Percentiles rank a stretch among this genome's conserved stretches.
Evolutionary conservation across 2,113 vertebrate species (phyloP).

Genomic region (Siniperca chuatsi): DNA sequence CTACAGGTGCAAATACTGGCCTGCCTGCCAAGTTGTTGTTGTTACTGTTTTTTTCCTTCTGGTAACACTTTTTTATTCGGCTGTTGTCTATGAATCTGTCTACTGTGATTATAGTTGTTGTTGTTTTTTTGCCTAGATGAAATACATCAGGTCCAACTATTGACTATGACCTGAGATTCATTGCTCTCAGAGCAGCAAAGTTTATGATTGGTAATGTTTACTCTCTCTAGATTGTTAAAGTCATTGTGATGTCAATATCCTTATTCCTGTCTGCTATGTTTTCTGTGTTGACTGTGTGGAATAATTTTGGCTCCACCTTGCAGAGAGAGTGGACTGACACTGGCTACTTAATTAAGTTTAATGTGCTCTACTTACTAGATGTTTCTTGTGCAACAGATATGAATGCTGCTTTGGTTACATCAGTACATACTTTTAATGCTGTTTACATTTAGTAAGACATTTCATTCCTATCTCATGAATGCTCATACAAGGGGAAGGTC

Average conservation of each 20-base stretch:
- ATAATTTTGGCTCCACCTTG: conserved; percentile 30
- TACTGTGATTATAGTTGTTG: not conserved
- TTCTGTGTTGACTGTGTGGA: conserved; percentile 44
- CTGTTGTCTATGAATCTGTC: conserved; percentile 20
- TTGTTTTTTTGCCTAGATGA: not conserved
- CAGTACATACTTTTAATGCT: not conserved
- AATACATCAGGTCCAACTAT: not conserved
- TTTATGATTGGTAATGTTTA: conserved; percentile 30
- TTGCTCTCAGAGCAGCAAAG: conserved; percentile 19
- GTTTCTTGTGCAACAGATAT: conserved; percentile 25
- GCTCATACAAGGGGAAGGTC: conserved; percentile 25
- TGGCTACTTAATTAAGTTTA: conserved; percentile 45
- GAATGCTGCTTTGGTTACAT: conserved; percentile 20
- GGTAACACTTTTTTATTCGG: conserved; percentile 22
- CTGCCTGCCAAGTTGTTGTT: conserved; percentile 46
- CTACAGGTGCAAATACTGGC: conserved; percentile 88
- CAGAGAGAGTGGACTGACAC: conserved; percentile 17
- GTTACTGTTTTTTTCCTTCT: conserved; percentile 7
- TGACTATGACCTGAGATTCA: conserved; percentile 15
- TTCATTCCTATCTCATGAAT: conserved; percentile 22
- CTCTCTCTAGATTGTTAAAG: conserved; percentile 1
- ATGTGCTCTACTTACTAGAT: conserved; percentile 34
- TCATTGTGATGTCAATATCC: conserved; percentile 5
- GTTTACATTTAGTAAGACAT: conserved; percentile 36
- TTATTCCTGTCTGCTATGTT: conserved; percentile 32